A percentile compares a stretch with the other conserved stretches of the same genome.
phyloP scores from a whole-genome alignment of 2,113 vertebrate species.

The Periophthalmodon schlosseri region DNA sequence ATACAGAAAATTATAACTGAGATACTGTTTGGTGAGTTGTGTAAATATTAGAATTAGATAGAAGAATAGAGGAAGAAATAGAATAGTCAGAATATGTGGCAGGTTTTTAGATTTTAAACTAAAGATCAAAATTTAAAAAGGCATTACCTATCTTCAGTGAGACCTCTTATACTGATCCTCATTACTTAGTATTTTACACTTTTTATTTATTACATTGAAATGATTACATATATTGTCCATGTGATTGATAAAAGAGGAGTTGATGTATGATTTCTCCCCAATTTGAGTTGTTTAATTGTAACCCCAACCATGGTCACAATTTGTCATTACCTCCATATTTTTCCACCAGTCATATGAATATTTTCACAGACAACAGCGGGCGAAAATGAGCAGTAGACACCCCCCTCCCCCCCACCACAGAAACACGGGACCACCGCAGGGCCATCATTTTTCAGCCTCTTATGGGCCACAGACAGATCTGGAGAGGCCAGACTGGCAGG shows the following conservation, averaged over 20 bases:
- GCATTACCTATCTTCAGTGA: not conserved
- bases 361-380: slow-evolving; percentile 10
- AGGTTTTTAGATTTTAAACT: not conserved
- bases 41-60: not conserved
- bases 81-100: not conserved
- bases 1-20: not conserved
- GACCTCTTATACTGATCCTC: not conserved
- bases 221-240: no score
- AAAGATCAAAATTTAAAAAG: not conserved
- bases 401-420: slow-evolving; percentile 23
- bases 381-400: slow-evolving; percentile 43
- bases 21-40: not conserved
- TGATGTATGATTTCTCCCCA: not conserved
- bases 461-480: slow-evolving; percentile 69
- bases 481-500: slow-evolving; percentile 68
- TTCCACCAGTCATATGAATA: not conserved
- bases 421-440: slow-evolving; percentile 41
- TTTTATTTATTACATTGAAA: no score
- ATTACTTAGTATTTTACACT: not conserved
- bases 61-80: no score
- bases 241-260: not conserved
- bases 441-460: slow-evolving; percentile 70
- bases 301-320: not conserved
- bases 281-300: no score
- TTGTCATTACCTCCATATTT: slow-evolving; percentile 1